Percentiles rank a stretch among this genome's conserved stretches.
phyloP scores from a whole-genome alignment of 2,113 vertebrate species.

The Clarias gariepinus region DNA sequence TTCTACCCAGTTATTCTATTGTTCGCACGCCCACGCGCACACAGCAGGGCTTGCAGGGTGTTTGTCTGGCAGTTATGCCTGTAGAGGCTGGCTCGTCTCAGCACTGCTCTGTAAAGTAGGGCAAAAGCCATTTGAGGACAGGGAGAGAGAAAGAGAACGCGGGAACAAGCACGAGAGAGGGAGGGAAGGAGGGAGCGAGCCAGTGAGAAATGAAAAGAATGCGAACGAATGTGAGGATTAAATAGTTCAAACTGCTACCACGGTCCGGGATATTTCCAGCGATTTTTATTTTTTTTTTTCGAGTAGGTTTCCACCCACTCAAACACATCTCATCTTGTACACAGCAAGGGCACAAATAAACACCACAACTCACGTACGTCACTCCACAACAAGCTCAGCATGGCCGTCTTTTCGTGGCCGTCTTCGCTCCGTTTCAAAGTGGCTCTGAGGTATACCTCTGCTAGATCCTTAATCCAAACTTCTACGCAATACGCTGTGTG shows the following conservation, averaged over 20 bases:
- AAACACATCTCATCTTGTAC: constrained; percentile 26
- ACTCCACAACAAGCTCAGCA: neutral
- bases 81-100: constrained; percentile 51
- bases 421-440: neutral
- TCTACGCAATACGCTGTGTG: neutral
- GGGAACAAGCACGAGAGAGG: constrained; percentile 28
- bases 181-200: constrained; percentile 27
- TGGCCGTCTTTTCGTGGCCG: neutral
- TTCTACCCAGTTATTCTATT: constrained; percentile 34
- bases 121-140: constrained; percentile 60
- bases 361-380: constrained; percentile 4
- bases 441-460: neutral
- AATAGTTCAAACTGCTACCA: constrained; percentile 26
- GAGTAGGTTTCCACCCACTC: constrained; percentile 19
- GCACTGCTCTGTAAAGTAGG: constrained; percentile 56
- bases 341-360: constrained; percentile 27
- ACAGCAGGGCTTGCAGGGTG: constrained; percentile 28
- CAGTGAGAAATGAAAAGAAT: constrained; percentile 38
- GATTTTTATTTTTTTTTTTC: neutral
- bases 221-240: constrained; percentile 25
- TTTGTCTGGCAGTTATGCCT: constrained; percentile 51
- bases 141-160: constrained; percentile 25
- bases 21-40: constrained; percentile 27
- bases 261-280: constrained; percentile 26
- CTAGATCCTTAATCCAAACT: neutral